A percentile compares a stretch with the other conserved stretches of the same genome.
Conservation (phyloP, 2,888 invertebrate species). For the Oscheius onirici region DNA sequence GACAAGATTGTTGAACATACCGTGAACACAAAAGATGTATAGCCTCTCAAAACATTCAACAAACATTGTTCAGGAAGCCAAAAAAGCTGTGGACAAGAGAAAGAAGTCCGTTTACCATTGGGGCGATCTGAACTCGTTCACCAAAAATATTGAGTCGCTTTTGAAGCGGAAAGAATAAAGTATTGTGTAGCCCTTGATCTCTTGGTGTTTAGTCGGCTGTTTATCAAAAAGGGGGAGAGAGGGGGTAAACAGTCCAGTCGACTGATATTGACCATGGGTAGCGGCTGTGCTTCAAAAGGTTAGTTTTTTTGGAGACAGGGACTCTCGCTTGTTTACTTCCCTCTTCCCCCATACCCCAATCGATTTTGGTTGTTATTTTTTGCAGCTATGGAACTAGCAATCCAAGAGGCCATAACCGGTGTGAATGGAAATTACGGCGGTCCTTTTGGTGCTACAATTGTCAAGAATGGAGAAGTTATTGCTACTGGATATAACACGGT, state of each 20-base stretch:
- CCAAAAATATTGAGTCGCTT: constrained; percentile 52
- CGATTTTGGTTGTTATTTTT: too few relatives aligned
- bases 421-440: constrained; percentile 57
- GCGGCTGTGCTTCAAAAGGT: too few relatives aligned
- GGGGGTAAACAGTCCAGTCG: too few relatives aligned
- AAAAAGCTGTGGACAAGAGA: constrained; percentile 9
- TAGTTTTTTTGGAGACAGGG: too few relatives aligned
- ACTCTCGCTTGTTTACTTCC: too few relatives aligned
- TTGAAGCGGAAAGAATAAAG: constrained; percentile 31
- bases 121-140: constrained; percentile 48
- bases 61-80: not conserved
- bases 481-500: constrained; percentile 63
- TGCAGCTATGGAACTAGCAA: constrained; percentile 51
- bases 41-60: not conserved
- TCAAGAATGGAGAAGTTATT: constrained; percentile 60
- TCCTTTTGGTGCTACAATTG: constrained; percentile 67
- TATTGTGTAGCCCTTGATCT: not conserved
- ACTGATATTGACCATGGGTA: too few relatives aligned
- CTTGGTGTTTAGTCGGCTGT: not conserved
- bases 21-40: constrained; percentile 17
- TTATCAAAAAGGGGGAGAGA: too few relatives aligned
- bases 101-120: constrained; percentile 35
- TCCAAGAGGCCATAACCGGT: constrained; percentile 60
- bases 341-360: too few relatives aligned
- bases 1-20: not conserved